phyloP scores from a whole-genome alignment of 2,888 invertebrate species.

The Venusia cambrica region DNA sequence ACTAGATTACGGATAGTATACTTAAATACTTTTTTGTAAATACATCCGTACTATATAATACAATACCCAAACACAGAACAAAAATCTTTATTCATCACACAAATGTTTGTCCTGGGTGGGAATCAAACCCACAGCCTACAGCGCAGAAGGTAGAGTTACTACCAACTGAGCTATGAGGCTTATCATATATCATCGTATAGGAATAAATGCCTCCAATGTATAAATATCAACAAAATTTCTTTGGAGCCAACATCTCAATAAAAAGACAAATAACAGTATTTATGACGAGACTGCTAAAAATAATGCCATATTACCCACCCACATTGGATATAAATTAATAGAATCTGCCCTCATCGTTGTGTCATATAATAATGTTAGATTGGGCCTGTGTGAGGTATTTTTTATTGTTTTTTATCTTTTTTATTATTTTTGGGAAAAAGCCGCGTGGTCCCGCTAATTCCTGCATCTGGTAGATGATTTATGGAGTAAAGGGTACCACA shows the following conservation, averaged over 20 bases:
- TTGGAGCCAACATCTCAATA: constrained; percentile 55
- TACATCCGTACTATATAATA: no score
- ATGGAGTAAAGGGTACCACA: constrained; percentile 51
- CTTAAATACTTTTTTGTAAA: no score
- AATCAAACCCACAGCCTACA: no score
- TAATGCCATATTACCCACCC: constrained; percentile 78
- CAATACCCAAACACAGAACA: no score
- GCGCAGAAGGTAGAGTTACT: no score
- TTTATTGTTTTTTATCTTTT: constrained; percentile 60
- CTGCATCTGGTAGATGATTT: constrained; percentile 66
- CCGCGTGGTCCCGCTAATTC: constrained; percentile 59
- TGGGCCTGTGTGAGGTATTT: constrained; percentile 78
- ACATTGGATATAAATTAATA: constrained; percentile 81
- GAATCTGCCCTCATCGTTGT: constrained; percentile 72
- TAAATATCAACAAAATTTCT: constrained; percentile 34
- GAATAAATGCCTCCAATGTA: no score
- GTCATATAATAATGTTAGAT: constrained; percentile 75
- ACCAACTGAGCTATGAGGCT: no score
- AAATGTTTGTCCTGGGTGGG: no score
- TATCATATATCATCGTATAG: no score
- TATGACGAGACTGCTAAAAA: constrained; percentile 52
- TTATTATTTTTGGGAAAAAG: constrained; percentile 49
- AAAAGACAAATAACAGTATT: constrained; percentile 68
- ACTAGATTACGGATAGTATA: no score
- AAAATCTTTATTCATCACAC: no score